These are phyloP conservation scores for Caenorhabditis afra DNA, from an alignment of 2,888 invertebrate species.

Conservation along the genomic window DNA sequence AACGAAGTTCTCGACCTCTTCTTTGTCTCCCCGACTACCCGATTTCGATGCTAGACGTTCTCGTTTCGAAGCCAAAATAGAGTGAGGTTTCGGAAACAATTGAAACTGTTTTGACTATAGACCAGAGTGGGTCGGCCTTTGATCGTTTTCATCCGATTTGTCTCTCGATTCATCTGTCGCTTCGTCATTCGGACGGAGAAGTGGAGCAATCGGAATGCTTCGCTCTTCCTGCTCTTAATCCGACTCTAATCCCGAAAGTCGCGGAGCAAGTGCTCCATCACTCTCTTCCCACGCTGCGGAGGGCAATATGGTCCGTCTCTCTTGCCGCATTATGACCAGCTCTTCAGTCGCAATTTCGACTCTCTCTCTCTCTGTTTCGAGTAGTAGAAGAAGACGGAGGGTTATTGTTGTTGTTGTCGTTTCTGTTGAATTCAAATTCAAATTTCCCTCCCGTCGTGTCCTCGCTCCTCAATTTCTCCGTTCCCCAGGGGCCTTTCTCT, in stretches of 20 bases:
- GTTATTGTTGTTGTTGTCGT: no score
- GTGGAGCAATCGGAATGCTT: no score
- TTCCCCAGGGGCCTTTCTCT: conserved; percentile 11
- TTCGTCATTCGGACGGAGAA: not conserved
- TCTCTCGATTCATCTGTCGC: not conserved
- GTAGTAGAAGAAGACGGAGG: no score
- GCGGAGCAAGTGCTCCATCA: conserved; percentile 21
- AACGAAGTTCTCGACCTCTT: no score
- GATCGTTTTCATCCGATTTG: conserved; percentile 2
- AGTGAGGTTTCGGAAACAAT: not conserved
- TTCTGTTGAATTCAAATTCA: conserved; percentile 1
- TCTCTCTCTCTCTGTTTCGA: not conserved
- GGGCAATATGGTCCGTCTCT: conserved; percentile 6
- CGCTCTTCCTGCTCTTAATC: conserved; percentile 2
- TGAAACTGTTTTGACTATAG: not conserved
- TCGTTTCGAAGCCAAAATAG: no score
- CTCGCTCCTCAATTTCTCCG: conserved; percentile 3
- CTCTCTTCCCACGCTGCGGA: not conserved
- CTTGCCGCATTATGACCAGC: not conserved
- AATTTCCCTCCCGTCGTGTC: not conserved
- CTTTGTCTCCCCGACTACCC: no score
- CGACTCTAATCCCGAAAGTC: conserved; percentile 26
- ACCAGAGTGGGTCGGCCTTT: not conserved
- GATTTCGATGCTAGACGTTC: no score
- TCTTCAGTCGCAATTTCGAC: not conserved